These are phyloP conservation scores for Echeneis naucrates DNA, from an alignment of 2,797 vertebrate species.

Conservation along the genomic window DNA sequence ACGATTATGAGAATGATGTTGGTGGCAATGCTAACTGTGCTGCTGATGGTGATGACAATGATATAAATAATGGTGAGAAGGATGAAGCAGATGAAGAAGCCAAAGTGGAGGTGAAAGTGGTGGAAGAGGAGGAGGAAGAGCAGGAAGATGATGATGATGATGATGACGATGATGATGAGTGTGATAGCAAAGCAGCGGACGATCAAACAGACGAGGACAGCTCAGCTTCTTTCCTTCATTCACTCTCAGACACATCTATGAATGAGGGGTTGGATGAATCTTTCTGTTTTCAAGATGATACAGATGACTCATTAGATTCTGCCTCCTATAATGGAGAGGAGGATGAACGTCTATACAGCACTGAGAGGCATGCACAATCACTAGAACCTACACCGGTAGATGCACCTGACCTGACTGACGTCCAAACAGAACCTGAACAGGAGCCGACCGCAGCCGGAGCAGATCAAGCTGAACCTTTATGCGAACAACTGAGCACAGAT, in stretches of 20 bases:
- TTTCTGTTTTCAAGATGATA: conserved; percentile 94
- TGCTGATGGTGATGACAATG: conserved; percentile 37
- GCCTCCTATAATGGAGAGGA: conserved; percentile 93
- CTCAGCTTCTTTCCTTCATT: conserved; percentile 93
- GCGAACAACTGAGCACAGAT: conserved; percentile 53
- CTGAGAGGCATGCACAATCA: conserved; percentile 88
- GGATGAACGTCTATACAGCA: conserved; percentile 90
- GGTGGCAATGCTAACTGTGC: conserved; percentile 45
- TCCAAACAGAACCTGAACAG: conserved; percentile 45
- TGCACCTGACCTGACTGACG: conserved; percentile 35
- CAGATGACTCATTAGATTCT: conserved; percentile 91
- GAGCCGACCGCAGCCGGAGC: conserved; percentile 65
- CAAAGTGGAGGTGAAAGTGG: conserved; percentile 76
- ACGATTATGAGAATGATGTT: conserved; percentile 44
- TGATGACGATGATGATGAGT: conserved; percentile 67
- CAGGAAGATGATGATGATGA: conserved; percentile 44
- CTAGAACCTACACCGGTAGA: conserved; percentile 66
- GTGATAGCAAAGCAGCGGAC: conserved; percentile 70
- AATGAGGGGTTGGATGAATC: conserved; percentile 93
- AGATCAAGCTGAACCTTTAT: conserved; percentile 57
- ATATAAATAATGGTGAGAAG: no score
- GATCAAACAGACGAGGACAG: conserved; percentile 88
- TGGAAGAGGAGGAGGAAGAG: conserved; percentile 64
- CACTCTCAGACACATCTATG: conserved; percentile 95
- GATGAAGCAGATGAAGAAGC: conserved; percentile 69